A percentile compares a stretch with the other conserved stretches of the same genome.
Evolutionary conservation across 1,140 invertebrate species (phyloP).

Genomic region (Eueides isabella): DNA sequence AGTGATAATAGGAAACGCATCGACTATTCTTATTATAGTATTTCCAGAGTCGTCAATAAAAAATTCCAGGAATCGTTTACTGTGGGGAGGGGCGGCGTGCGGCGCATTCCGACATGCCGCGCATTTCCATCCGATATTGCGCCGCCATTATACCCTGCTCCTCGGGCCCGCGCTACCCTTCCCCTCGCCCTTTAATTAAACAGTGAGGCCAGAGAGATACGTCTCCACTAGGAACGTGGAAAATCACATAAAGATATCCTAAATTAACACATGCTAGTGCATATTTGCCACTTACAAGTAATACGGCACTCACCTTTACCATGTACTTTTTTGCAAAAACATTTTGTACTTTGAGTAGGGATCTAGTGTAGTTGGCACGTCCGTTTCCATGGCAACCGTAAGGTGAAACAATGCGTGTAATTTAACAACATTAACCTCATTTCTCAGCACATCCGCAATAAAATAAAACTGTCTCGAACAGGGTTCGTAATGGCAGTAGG

Average conservation of each 20-base stretch:
- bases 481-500: slow-evolving; percentile 60
- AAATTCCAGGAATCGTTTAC: slow-evolving; percentile 80
- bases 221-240: slow-evolving; percentile 65
- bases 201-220: slow-evolving; percentile 77
- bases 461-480: slow-evolving; percentile 66
- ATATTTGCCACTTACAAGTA: slow-evolving; percentile 7
- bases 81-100: slow-evolving; percentile 72
- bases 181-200: slow-evolving; percentile 81
- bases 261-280: slow-evolving; percentile 53
- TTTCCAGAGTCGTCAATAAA: slow-evolving; percentile 80
- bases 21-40: slow-evolving; percentile 65
- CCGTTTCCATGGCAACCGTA: slow-evolving; percentile 52
- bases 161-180: slow-evolving; percentile 57
- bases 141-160: slow-evolving; percentile 78
- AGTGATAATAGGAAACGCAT: slow-evolving; percentile 52
- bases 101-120: slow-evolving; percentile 81
- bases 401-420: slow-evolving; percentile 72
- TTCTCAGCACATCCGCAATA: slow-evolving; percentile 72
- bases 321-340: not conserved
- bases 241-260: slow-evolving; percentile 77
- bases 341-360: not conserved
- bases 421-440: slow-evolving; percentile 73
- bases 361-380: not conserved
- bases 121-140: slow-evolving; percentile 82
- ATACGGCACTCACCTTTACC: not conserved